Conservation (phyloP, 2,113 vertebrate species). For the Aythya baeri region DNA sequence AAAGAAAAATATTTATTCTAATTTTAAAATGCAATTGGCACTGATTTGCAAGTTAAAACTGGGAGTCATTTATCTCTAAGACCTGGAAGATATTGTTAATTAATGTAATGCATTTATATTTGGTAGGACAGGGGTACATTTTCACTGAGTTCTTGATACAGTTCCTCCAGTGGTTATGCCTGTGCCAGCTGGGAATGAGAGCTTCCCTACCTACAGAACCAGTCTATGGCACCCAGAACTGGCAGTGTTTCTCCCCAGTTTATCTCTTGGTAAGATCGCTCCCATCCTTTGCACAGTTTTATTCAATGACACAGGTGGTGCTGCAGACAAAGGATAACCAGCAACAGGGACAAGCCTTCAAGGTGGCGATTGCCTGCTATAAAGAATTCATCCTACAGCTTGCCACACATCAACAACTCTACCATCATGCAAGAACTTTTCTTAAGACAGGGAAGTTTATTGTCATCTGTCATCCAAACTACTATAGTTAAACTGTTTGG, state of each 20-base stretch:
- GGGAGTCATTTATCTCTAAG: not conserved
- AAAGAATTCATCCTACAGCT: not conserved
- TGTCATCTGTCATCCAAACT: not conserved
- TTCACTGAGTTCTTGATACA: not conserved
- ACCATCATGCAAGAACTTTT: not conserved
- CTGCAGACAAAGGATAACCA: not conserved
- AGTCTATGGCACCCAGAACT: not conserved
- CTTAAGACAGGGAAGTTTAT: not conserved
- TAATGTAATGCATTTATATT: not conserved
- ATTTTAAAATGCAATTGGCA: not conserved
- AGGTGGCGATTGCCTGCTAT: not conserved
- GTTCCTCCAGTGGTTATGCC: not conserved
- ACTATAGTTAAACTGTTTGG: not conserved
- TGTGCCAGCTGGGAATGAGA: not conserved
- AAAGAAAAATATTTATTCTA: not conserved
- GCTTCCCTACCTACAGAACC: not conserved
- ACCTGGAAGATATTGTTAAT: not conserved
- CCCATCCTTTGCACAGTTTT: not conserved
- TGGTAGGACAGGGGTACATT: not conserved
- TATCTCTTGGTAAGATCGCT: fast-evolving
- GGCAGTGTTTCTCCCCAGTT: not conserved
- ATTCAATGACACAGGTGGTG: not conserved
- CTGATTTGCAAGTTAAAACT: not conserved
- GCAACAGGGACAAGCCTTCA: too few relatives aligned
- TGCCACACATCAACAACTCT: not conserved